Evolutionary conservation across 2,797 vertebrate genomes (phyloP).

Genomic region (Dendrocincla tyrannina): DNA sequence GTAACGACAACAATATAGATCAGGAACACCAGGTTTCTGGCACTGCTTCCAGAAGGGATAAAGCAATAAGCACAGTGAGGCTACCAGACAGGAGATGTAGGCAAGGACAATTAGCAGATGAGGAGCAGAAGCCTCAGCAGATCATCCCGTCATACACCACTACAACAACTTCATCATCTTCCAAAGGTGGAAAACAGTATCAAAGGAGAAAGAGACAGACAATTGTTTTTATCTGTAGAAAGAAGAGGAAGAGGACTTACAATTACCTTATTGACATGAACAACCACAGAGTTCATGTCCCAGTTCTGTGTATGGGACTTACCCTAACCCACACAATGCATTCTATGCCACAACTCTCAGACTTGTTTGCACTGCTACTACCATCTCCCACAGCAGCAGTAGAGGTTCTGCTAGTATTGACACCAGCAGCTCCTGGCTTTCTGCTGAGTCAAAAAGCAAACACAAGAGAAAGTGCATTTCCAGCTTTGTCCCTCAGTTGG

Average conservation of each 20-base stretch:
- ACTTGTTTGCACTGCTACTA: not conserved
- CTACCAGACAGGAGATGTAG: not conserved
- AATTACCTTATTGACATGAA: not conserved
- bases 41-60: not conserved
- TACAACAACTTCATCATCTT: not conserved
- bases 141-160: not conserved
- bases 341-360: not conserved
- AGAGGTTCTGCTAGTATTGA: not conserved
- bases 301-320: not conserved
- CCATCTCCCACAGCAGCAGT: not conserved
- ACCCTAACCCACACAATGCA: not conserved
- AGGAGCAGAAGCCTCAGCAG: not conserved
- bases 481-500: not conserved
- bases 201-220: not conserved
- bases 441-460: not conserved
- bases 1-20: not conserved
- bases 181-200: not conserved
- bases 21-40: not conserved
- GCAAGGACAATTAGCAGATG: not conserved
- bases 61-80: not conserved
- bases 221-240: not conserved
- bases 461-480: not conserved
- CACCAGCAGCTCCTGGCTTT: not conserved
- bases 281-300: rapidly evolving
- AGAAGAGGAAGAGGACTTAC: not conserved